Conservation (phyloP, 2,797 vertebrate species). For the Gila robusta region DNA sequence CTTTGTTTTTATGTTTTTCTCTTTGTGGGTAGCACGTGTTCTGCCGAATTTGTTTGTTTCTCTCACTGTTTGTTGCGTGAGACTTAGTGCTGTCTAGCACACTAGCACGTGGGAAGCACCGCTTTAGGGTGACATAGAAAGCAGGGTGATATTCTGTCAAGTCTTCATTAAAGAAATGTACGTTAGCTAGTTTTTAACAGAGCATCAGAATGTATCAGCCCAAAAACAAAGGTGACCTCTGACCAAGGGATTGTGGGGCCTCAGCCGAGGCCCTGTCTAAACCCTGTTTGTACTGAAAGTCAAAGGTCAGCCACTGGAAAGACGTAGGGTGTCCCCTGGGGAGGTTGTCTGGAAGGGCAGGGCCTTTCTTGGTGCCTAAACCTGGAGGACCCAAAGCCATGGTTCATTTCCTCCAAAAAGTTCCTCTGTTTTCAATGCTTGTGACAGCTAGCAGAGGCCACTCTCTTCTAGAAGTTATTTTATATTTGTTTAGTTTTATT, state of each 20-base stretch:
- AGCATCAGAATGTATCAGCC: constrained; percentile 81
- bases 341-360: constrained; percentile 77
- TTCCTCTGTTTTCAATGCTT: constrained; percentile 73
- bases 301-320: constrained; percentile 64
- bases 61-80: constrained; percentile 63
- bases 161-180: constrained; percentile 77
- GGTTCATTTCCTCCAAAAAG: constrained; percentile 69
- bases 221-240: constrained; percentile 63
- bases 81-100: constrained; percentile 73
- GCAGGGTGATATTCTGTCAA: constrained; percentile 74
- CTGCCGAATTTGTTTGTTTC: constrained; percentile 47
- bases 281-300: constrained; percentile 51
- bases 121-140: constrained; percentile 59
- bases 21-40: constrained; percentile 66
- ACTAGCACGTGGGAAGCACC: constrained; percentile 55
- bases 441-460: constrained; percentile 68
- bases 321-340: constrained; percentile 57
- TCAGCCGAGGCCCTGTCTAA: constrained; percentile 32
- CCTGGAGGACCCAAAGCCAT: constrained; percentile 74
- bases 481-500: constrained; percentile 67
- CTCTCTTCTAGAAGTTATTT: constrained; percentile 60
- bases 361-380: constrained; percentile 78
- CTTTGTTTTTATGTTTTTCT: constrained; percentile 74
- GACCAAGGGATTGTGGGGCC: constrained; percentile 57
- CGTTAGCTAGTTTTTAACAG: constrained; percentile 60